Base-by-base conservation (phyloP, 1,140 invertebrate species). In the Saccostrea echinata region DNA sequence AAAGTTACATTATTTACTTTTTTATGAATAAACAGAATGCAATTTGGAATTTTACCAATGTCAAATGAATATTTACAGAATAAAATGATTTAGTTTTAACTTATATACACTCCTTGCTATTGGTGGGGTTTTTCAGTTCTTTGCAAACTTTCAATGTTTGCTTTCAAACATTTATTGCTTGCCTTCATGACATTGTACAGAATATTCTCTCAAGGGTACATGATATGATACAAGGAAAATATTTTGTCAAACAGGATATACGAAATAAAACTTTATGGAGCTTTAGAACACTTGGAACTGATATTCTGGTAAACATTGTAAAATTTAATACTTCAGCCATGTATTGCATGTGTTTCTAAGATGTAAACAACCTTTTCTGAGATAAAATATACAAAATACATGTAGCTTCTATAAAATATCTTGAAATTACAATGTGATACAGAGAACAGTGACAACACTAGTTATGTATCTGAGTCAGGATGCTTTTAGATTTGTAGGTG, bases 1-100 rank as follows among this genome's bases (percentile, higher is more conserved):
- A 33, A 27, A 76, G 30, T 76, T 76, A 30, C 68, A 16, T 30
- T 76, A 76, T 76, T 76, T 76, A 27, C 68, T 76, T 76, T 61
- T 76, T 16, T 33, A 27, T 76, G 27, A 76, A 76, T 76, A 76
- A 76, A 30, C 68, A 76, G 68, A 76, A 18, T 18, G 68, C 13
- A 30, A 30, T 76, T 76, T 16, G 27, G 68, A 30, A 27, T 76
- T 16, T 76, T 16, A 30, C 8, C 27, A 8, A 61, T 21, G 18
- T 61, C 18, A 21, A 61, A 61, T 21, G 27, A 30, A 33, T 76
- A 30, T 76, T 27, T 76, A 30, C 68, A 76, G 27, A 76, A 76
- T 76, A 33, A 16, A 76, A 76, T 61, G 55, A 18, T n/a, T n/a
- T 21, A 61, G 18, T 61, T 61, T 18, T 18, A n/a, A 6, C 55